Evolutionary conservation across 2,888 invertebrate species (phyloP), one percentile per base, ranked within the genome.

Genomic region (Adineta ricciae): DNA sequence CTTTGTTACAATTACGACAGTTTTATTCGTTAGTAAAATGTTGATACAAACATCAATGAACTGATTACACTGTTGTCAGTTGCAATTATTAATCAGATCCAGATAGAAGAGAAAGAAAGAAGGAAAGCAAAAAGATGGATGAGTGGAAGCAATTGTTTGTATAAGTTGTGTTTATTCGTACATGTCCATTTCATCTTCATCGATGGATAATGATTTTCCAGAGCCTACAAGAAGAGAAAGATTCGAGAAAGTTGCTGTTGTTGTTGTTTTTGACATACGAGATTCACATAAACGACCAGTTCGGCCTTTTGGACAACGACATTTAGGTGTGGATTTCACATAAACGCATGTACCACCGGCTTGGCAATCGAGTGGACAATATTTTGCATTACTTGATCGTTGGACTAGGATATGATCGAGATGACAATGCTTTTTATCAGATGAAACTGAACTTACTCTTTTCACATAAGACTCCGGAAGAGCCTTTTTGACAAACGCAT

Each of bases 321-420:
- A 78, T 78, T 21, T 11, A n/a, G 78, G 8, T 78, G 41, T 41
- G 24, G 78, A n/a, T 41, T n/a, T n/a, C 1, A 78, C 41, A 41
- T 41, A 78, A 41, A 78, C 78, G 41, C 78, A 78, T 78, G 41
- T 41, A 24, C 78, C 78, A 78, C 78, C 78, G 24, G 38, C 41
- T 78, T 78, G 78, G 41, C 78, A 78, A 41, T 78, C 5, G 14
- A 78, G 41, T 78, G 78, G 41, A 41, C 78, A 78, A 41, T 78
- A 78, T 78, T 78, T 41, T 24, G 7, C 5, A 41, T 41, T n/a
- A n/a, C 9, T 41, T n/a, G 78, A 78, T 78, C 24, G 38, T 41
- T 41, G 2, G 5, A 78, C 78, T 78, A 41, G 7, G 41, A 78
- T 9, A 56, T 24, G 49, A 49, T 11, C 14, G n/a, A 56, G n/a